Conservation (phyloP, 2,888 invertebrate genomes). For the Caenorhabditis macrosperma region DNA sequence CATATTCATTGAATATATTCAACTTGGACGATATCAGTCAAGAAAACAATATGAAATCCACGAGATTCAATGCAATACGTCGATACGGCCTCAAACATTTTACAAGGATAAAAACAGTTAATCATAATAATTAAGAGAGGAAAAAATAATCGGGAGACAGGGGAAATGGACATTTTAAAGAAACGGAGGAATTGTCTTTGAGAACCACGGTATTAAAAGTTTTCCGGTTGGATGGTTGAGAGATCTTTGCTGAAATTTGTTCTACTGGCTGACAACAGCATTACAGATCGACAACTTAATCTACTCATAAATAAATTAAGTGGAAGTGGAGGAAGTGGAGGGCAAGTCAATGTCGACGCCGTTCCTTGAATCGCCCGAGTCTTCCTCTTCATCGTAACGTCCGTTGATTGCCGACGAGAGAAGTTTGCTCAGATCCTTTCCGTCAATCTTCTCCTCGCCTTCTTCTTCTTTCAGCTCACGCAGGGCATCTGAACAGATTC, state of each 20-base stretch:
- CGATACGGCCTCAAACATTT: neutral
- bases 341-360: slow-evolving; percentile 16
- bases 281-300: neutral
- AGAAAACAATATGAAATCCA: neutral
- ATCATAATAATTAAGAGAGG: neutral
- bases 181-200: slow-evolving; percentile 1
- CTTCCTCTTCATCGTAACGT: slow-evolving; percentile 41
- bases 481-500: slow-evolving; percentile 33
- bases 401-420: slow-evolving; percentile 58
- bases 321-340: neutral
- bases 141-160: neutral
- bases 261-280: slow-evolving; percentile 15
- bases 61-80: neutral
- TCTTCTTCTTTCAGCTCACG: slow-evolving; percentile 53
- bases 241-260: slow-evolving; percentile 33
- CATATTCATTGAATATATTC: slow-evolving; percentile 46
- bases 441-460: slow-evolving; percentile 48
- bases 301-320: slow-evolving; percentile 13
- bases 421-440: slow-evolving; percentile 47
- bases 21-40: neutral
- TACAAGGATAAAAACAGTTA: neutral
- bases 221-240: neutral
- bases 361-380: slow-evolving; percentile 44
- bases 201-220: slow-evolving; percentile 38
- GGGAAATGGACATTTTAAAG: neutral